Evolutionary conservation across 2,113 vertebrate genomes (phyloP), one percentile per base, ranked within the genome.

Genomic region (Guaruba guarouba): DNA sequence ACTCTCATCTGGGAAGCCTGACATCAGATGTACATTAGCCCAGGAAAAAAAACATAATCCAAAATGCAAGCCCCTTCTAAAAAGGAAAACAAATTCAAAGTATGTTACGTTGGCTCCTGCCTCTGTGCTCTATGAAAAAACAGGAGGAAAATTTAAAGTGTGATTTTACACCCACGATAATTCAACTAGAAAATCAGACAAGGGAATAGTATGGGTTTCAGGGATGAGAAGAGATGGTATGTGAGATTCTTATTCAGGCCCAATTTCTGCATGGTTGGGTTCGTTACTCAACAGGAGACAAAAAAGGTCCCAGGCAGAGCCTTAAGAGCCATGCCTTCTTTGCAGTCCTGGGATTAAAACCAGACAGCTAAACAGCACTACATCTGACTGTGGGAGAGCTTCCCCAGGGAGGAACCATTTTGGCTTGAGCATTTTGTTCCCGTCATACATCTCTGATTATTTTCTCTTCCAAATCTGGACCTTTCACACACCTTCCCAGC

Each of bases 11-110:
- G 88, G 71, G 77, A 85, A 91, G 92, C 49, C 86, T 82, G 81
- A 92, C 90, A 94, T 92, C 92, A 92, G 66, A 95, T 85, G 86
- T 95, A 74, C 59, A 57, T 91, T 89, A 93, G 62, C 57, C 27
- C 3, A 0, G 17, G 17, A 11, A 62, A 78, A 77, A 62, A 86
- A 79, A 49, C 7, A 61, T 59, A 35, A 39, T 14, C 49, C 79
- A 78, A 94, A 89, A 78, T 48, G n/a, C 49, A 91, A 96, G 46
- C 39, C 74, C 52, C 77, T 93, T 92, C 92, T 93, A 66, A 96
- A 96, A 96, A 93, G 93, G 96, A 96, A 93, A 94, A 89, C 81
- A 89, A 92, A 93, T 96, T 89, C 70, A 15, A 95, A 94, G 52
- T 64, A 92, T 81, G 85, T 57, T 86, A 44, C 25, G 4, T 17